Conservation (phyloP, 37 sponge, comb jelly and placozoan genomes). For the Amphimedon queenslandica region DNA sequence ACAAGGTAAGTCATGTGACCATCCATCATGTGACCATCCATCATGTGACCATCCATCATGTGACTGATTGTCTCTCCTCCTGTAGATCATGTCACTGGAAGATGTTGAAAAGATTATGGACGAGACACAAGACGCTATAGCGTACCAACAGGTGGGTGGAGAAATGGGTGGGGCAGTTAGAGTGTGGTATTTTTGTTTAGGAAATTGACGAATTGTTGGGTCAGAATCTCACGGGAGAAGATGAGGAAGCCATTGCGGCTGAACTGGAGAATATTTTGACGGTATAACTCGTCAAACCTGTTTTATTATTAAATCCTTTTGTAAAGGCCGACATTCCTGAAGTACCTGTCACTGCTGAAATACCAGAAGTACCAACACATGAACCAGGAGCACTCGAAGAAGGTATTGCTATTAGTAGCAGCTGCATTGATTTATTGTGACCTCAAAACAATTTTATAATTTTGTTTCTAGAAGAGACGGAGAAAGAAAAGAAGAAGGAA, state of each 20-base stretch:
- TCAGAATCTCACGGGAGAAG: slow-evolving; percentile 78
- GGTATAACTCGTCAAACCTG: slow-evolving; percentile 12
- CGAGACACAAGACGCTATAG: slow-evolving; percentile 93
- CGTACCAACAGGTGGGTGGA: slow-evolving; percentile 85
- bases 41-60: background rate
- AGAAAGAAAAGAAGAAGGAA: slow-evolving; percentile 6
- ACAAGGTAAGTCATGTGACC: slow-evolving; percentile 74
- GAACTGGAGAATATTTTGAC: slow-evolving; percentile 75
- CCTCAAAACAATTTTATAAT: background rate
- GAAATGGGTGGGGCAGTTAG: background rate
- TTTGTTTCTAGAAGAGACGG: background rate
- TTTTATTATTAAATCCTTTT: background rate
- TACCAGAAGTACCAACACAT: slow-evolving; percentile 37
- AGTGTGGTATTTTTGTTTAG: slow-evolving; percentile 14
- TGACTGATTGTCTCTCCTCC: background rate
- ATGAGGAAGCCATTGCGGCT: slow-evolving; percentile 80
- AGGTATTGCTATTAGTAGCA: background rate
- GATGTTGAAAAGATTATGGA: slow-evolving; percentile 96
- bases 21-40: too few relatives aligned
- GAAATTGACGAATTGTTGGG: slow-evolving; percentile 93
- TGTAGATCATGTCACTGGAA: slow-evolving; percentile 91
- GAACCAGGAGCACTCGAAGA: slow-evolving; percentile 3
- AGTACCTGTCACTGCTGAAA: slow-evolving; percentile 4
- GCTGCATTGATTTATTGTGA: background rate
- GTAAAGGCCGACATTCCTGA: slow-evolving; percentile 7